Base-by-base conservation (phyloP, 2,113 vertebrate species). In the Brachyhypopomus occidentalis region DNA sequence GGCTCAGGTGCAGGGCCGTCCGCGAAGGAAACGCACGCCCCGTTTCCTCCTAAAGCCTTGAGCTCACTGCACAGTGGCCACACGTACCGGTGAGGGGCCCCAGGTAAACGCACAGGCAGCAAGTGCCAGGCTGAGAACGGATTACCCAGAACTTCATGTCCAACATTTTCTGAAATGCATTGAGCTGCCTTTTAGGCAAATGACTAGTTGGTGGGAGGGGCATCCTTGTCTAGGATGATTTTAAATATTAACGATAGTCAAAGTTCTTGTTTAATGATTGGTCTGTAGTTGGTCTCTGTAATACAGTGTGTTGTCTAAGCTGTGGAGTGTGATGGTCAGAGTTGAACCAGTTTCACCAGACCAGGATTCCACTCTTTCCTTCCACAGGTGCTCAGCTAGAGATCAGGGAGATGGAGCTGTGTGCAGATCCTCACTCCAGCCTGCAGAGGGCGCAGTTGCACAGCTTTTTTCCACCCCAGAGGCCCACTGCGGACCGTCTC, bases 41-140 rank as follows among this genome's bases (percentile, higher is more conserved):
- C 92, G 92, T 84, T 92, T 93, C 90, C 93, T 88, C 79, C 93
- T 94, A 93, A 93, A 93, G 90, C 92, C 92, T 82, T 94, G 91
- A 93, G 60, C 85, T 89, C 70, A 81, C 86, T 88, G 87, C 88
- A 85, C 84, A 85, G 85, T 87, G 87, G 84, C 89, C 89, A 79
- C 89, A 85, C 90, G 90, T 90, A 89, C 90, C 91, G 90, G 87
- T 88, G 85, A 89, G 86, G 87, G 88, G 88, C 89, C 89, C 86
- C 91, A 92, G 92, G 84, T 83, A 85, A 83, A 76, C 81, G 14
- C 56, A 41, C 56, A 36, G 45, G n/a, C 52, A 64, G 14, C 38
- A 72, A 36, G 66, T 14, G 3, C 38, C 2, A 16, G 80, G 6
- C 12, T 52, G 45, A 52, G 41, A 9, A 3, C 12, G 12, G 45